Evolutionary conservation across 1,140 invertebrate genomes (phyloP).

Genomic region (Drosophila watanabei): DNA sequence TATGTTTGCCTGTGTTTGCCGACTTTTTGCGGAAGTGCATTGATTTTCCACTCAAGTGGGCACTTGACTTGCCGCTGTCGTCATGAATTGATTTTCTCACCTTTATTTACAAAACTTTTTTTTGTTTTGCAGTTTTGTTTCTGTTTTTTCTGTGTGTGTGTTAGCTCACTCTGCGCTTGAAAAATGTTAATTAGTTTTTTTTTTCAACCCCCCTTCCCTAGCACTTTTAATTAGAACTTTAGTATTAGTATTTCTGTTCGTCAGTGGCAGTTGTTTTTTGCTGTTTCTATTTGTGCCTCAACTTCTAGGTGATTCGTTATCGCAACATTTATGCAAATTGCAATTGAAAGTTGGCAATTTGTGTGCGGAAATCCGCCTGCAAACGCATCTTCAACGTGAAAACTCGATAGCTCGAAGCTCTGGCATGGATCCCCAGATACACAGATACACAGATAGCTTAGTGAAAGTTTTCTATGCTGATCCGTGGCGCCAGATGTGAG

Average conservation of each 20-base stretch:
- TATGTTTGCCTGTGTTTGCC: conserved; percentile 39
- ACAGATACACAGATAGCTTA: conserved; percentile 40
- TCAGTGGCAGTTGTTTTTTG: conserved; percentile 20
- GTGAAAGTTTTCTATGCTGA: conserved; percentile 80
- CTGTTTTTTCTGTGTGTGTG: conserved; percentile 5
- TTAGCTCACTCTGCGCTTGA: conserved; percentile 39
- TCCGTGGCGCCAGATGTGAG: conserved; percentile 36
- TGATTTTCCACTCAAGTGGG: conserved; percentile 81
- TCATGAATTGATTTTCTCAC: conserved; percentile 76
- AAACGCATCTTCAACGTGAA: conserved; percentile 50
- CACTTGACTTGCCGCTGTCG: conserved; percentile 60
- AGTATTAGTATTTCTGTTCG: conserved; percentile 45
- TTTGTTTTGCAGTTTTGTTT: neutral
- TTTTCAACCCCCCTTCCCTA: conserved; percentile 7
- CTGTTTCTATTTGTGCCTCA: neutral
- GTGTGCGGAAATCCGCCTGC: conserved; percentile 64
- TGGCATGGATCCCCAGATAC: conserved; percentile 8
- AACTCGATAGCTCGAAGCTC: neutral
- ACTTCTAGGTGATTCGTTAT: conserved; percentile 63
- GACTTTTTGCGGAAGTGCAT: conserved; percentile 77
- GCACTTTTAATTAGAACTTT: conserved; percentile 78
- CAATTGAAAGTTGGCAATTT: conserved; percentile 67
- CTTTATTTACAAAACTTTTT: conserved; percentile 57
- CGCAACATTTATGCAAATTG: conserved; percentile 76
- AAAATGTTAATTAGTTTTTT: conserved; percentile 76